Conservation (phyloP, 2,113 vertebrate species). For the Antidorcas marsupialis region DNA sequence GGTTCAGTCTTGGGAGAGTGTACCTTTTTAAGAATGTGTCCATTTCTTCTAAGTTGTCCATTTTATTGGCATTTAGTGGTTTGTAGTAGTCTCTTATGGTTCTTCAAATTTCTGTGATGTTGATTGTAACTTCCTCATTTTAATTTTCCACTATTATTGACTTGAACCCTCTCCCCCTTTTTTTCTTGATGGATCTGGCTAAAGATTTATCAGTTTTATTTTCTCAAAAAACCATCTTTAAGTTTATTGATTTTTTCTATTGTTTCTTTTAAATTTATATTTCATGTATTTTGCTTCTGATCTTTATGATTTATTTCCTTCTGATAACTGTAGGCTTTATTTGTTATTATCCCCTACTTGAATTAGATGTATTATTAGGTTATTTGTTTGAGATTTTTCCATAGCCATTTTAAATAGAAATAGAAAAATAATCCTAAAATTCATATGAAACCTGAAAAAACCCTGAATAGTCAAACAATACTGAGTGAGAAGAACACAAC, state of each 20-base stretch:
- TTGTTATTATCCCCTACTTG: background rate
- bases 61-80: background rate
- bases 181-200: background rate
- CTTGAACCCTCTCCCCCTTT: background rate
- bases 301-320: background rate
- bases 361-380: background rate
- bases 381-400: background rate
- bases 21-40: background rate
- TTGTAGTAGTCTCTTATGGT: background rate
- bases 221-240: background rate
- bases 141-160: background rate
- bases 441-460: background rate
- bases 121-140: background rate
- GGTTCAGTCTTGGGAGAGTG: background rate
- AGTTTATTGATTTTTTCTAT: background rate
- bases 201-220: background rate
- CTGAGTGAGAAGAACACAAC: background rate
- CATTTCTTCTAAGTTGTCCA: background rate
- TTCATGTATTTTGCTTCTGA: background rate
- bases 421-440: background rate
- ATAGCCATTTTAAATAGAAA: background rate
- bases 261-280: background rate
- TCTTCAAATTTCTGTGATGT: background rate
- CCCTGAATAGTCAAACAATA: background rate
- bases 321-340: background rate